phyloP scores from a whole-genome alignment of 1,140 invertebrate genomes.

The Dolichoris vasculosae region DNA sequence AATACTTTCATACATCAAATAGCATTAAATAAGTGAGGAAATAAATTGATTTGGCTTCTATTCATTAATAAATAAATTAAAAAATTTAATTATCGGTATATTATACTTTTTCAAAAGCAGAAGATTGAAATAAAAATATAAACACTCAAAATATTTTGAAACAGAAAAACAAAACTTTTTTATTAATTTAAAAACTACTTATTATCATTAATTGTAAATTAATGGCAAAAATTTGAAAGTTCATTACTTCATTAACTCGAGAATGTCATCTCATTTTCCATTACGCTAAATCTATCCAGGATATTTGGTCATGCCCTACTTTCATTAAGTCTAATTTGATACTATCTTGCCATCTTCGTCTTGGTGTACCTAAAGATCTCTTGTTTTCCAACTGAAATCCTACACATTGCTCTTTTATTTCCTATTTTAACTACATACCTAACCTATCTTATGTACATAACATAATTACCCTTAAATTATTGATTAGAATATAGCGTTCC shows the following conservation, averaged over 20 bases:
- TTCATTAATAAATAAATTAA: no score
- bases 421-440: neutral
- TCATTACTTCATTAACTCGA: neutral
- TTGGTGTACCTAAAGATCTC: neutral
- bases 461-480: neutral
- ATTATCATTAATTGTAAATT: neutral
- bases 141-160: neutral
- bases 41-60: no score
- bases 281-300: neutral
- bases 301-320: neutral
- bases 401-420: neutral
- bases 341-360: neutral
- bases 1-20: no score
- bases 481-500: neutral
- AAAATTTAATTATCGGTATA: no score
- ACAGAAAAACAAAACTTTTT: neutral
- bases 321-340: conserved; percentile 6
- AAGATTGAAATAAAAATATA: no score
- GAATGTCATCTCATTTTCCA: neutral
- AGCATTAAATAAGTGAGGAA: no score
- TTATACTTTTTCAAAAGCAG: neutral
- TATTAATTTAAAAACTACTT: neutral
- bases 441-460: neutral
- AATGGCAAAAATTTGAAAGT: neutral
- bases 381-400: neutral